Base-by-base conservation (phyloP, 2,888 invertebrate genomes). In the Lagria hirta region DNA sequence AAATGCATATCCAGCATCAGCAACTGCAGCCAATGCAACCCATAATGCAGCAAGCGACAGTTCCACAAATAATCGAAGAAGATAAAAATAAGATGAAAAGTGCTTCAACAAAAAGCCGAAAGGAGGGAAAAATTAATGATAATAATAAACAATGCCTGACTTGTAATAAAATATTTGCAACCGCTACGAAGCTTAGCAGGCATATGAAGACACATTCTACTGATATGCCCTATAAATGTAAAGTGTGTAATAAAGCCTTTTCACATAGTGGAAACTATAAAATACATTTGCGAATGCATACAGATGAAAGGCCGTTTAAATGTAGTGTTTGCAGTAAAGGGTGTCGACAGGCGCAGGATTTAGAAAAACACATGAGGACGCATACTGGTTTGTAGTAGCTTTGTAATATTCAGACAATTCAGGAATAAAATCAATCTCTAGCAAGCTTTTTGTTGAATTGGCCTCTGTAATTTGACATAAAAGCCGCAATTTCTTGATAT, bases 311-410 rank as follows among this genome's bases (percentile, higher is more conserved):
- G 43, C 73, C 73, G 3, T 74, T 69, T 54, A 60, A 64, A 16
- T 75, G 75, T 56, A 61, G 65, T 2, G 66, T 73, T 8, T 75
- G 75, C 52, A 61, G 64, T 45, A 74, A 72, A 51, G 70, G 69
- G 4, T 74, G 73, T 55, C 55, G 72, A 14, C 74, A 74, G 47
- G 69, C 72, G 5, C 73, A 73, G 40, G 73, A 74, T 58, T 60
- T 74, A 29, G 72, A 73, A 18, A 73, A 74, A 44, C 75, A 75
- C 52, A 68, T 71, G 65, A 58, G 73, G 42, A 71, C 72, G 6
- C 75, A 75, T 57, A 74, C 73, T 34, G 74, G 74, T 68, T 48
- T 13, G 10, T 42, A 12, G 8, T 29, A 29, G 11, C 11, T 8
- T 7, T 5, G 11, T 24, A 7, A 5, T 8, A 8, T 5, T 5